Evolutionary conservation across 2,113 vertebrate species (phyloP), one percentile per base, ranked within the genome.

Genomic region (Trematomus loennbergii): DNA sequence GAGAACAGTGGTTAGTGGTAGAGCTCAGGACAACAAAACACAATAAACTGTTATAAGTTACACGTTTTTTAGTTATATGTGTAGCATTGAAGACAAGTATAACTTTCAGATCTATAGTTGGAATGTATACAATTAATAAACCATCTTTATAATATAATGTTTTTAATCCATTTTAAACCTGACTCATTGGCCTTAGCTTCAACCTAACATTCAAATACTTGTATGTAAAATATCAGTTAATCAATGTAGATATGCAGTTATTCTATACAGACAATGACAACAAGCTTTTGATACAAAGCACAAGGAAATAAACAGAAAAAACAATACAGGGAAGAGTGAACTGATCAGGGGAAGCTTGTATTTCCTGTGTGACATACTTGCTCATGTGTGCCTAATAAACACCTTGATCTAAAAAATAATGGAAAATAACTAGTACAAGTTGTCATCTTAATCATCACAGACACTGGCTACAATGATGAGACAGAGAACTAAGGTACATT

Each of bases 271-370:
- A 36, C 13, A 43, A 76, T 65, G 18, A 71, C 46, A 72, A 53
- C 9, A 72, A 58, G 12, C 10, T 36, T 72, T 12, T 25, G n/a
- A 45, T 72, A 82, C 64, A 58, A 46, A 72, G 20, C 20, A 9
- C 10, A 53, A 2, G 49, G 18, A 59, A 45, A 65, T 40, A 61
- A 62, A 12, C 22, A 48, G 1, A 17, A 25, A 68, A 20, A 79
- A 79, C 72, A 79, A 77, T 77, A 25, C 45, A 72, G 68, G 61
- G 50, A 86, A 85, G 67, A 75, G 60, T 20, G 33, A 73, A 36
- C 22, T 75, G 48, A 79, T 67, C 0, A 13, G 48, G 82, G 66
- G 72, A 85, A 88, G 71, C 71, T 77, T 62, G 8, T 52, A 64
- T 75, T 84, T 89, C 75, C 79, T 66, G 12, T 75, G 20, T 68